Percentiles rank a stretch among this genome's conserved stretches.
Evolutionary conservation across 2,888 invertebrate species (phyloP).

Genomic region (Deroplatys truncata): DNA sequence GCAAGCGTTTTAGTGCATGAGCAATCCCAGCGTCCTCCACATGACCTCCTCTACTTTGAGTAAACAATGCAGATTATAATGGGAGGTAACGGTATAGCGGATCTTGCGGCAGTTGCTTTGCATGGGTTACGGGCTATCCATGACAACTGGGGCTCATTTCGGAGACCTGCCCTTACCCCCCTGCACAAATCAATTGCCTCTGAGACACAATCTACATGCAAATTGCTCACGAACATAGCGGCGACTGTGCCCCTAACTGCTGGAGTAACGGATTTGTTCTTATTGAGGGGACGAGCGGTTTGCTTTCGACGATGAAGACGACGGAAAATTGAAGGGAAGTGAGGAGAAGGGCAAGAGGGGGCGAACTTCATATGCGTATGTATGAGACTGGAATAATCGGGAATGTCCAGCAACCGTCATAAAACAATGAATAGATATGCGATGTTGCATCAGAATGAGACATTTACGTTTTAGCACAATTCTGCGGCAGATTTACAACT

Average conservation of each 20-base stretch:
- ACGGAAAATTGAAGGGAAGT: neutral
- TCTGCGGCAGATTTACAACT: too few relatives aligned
- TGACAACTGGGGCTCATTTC: neutral
- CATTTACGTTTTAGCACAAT: neutral
- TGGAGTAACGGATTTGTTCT: neutral
- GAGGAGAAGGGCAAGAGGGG: neutral
- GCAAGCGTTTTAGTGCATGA: too few relatives aligned
- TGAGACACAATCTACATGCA: slow-evolving; percentile 15
- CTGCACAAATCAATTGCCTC: slow-evolving; percentile 4
- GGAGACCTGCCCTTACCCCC: neutral
- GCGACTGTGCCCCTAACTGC: neutral
- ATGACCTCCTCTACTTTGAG: neutral
- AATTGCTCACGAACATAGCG: neutral
- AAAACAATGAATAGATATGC: neutral
- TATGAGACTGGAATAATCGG: neutral
- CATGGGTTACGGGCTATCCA: neutral
- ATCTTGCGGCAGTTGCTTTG: neutral
- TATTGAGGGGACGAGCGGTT: neutral
- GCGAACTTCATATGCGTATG: neutral
- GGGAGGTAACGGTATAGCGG: neutral
- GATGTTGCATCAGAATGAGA: neutral
- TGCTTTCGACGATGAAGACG: neutral
- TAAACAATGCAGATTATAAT: neutral
- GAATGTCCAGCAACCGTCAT: neutral
- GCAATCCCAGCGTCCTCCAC: neutral